Conservation (phyloP, 2,113 vertebrate genomes). For the Planiliza haematocheilus region DNA sequence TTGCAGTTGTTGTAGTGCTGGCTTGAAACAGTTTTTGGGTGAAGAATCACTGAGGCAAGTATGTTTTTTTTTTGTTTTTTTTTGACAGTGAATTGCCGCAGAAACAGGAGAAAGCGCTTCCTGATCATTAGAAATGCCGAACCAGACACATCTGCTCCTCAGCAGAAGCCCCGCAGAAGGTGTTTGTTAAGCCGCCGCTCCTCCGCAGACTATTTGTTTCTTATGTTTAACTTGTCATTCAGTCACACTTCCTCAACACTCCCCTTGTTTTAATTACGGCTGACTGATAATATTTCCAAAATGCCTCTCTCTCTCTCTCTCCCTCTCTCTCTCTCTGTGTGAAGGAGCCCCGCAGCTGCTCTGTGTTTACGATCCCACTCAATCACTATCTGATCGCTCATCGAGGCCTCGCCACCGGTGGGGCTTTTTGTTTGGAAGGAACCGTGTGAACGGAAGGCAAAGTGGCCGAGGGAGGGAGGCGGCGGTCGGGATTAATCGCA, state of each 20-base stretch:
- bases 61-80: too few relatives aligned
- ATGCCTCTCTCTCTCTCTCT: too few relatives aligned
- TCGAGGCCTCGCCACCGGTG: conserved; percentile 28
- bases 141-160: neutral
- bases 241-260: neutral
- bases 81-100: too few relatives aligned
- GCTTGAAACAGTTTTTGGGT: neutral
- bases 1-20: too few relatives aligned
- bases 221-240: conserved; percentile 4
- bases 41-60: neutral
- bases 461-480: conserved; percentile 29
- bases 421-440: conserved; percentile 22
- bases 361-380: conserved; percentile 55
- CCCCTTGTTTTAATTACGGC: too few relatives aligned
- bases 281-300: conserved; percentile 27
- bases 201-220: conserved; percentile 4
- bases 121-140: neutral
- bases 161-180: neutral
- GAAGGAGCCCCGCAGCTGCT: conserved; percentile 42
- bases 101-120: neutral
- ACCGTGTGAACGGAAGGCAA: neutral
- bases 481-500: conserved; percentile 64
- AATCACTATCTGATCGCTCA: conserved; percentile 56
- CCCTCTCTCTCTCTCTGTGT: too few relatives aligned
- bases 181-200: neutral